A percentile compares a stretch with the other conserved stretches of the same genome.
phyloP scores from a whole-genome alignment of 1,140 invertebrate species.

The Saxidomus purpurata region DNA sequence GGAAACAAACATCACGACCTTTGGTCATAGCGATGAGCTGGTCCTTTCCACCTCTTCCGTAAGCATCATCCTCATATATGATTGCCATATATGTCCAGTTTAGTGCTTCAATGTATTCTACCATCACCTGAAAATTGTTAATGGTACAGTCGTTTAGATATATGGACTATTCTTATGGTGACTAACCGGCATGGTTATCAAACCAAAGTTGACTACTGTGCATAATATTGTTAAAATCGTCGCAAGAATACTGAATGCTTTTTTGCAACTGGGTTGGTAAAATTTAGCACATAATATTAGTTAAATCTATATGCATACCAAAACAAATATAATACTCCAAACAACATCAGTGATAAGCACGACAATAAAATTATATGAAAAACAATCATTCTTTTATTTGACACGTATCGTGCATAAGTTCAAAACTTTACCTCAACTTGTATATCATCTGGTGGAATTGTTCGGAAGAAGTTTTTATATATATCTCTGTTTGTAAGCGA shows the following conservation, averaged over 20 bases:
- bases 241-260: too few relatives aligned
- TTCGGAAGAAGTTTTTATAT: constrained; percentile 53
- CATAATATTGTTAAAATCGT: too few relatives aligned
- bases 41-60: constrained; percentile 45
- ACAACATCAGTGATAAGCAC: not conserved
- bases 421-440: constrained; percentile 58
- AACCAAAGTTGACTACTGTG: too few relatives aligned
- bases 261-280: too few relatives aligned
- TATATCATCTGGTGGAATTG: constrained; percentile 60
- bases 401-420: too few relatives aligned
- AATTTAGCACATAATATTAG: too few relatives aligned
- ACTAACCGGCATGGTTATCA: too few relatives aligned
- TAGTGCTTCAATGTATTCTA: not conserved
- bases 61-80: constrained; percentile 47
- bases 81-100: constrained; percentile 57
- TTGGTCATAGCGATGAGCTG: not conserved
- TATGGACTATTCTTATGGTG: too few relatives aligned
- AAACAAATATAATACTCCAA: not conserved
- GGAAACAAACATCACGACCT: constrained; percentile 42
- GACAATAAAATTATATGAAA: not conserved
- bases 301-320: too few relatives aligned
- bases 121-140: constrained; percentile 44
- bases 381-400: too few relatives aligned
- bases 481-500: constrained; percentile 14
- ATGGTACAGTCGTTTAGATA: too few relatives aligned